Base-by-base conservation (phyloP, 2,113 vertebrate genomes). In the Ctenodactylus gundi region DNA sequence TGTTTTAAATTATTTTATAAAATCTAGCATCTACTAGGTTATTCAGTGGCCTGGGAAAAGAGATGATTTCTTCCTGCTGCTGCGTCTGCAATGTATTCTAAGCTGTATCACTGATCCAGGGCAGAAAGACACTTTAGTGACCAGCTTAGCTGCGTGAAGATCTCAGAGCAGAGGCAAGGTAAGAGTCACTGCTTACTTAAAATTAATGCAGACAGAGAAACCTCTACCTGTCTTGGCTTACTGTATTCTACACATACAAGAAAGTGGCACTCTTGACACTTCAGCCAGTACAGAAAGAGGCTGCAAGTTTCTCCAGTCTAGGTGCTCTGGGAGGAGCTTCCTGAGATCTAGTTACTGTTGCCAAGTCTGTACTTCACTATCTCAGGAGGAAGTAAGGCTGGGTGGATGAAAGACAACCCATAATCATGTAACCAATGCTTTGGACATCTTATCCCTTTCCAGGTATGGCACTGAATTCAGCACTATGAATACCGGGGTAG, bases 261-360 rank as follows among this genome's bases (percentile, higher is more conserved):
- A 41, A 83, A 58, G 10, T 21, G 75, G 4, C 49, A 20, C 55
- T n/a, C n/a, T n/a, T 57, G 78, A 46, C 44, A 64, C 60, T 36
- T 73, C 27, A 53, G 81, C 51, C 6, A 10, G 23, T 20, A 31
- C 41, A 20, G 10, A 64, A n/a, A 55, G 70, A 60, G 76, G 87
- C 64, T 65, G n/a, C 4, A 21, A 34, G 80, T 41, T 44, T 58
- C 58, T 60, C 34, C 8, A 53, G 46, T 53, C 58, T 62, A 23
- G 1, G 12, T n/a, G 51, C 83, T 78, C 41, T 82, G 39, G 62
- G 73, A 88, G 0, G 1, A 46, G 77, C 67, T 91, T 90, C 53
- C 81, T 62, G 90, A 89, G 90, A 58, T 88, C 90, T 46, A 21
- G 55, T 91, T 88, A 78, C 76, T 60, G 49, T 27, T 68, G 76